Conservation (phyloP, 2,797 vertebrate species). For the Megalops cyprinoides region DNA sequence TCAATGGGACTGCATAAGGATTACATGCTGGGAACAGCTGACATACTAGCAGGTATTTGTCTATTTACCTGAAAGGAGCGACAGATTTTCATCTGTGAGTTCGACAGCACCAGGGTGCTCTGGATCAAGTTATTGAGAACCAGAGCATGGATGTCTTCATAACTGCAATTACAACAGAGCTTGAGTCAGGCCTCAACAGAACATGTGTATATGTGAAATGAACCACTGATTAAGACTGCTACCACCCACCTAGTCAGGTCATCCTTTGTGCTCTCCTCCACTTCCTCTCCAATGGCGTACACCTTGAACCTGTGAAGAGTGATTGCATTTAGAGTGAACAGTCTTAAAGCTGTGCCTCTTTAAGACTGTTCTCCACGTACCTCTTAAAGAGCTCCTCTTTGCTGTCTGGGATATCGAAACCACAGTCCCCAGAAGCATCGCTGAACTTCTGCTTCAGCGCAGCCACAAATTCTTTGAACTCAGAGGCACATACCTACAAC, state of each 20-base stretch:
- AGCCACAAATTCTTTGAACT: slow-evolving; percentile 84
- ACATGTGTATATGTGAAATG: too few relatives aligned
- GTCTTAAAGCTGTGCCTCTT: background rate
- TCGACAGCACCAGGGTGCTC: slow-evolving; percentile 91
- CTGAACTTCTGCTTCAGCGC: slow-evolving; percentile 90
- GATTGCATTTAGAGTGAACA: background rate
- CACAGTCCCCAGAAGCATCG: slow-evolving; percentile 64
- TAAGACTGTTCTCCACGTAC: slow-evolving; percentile 60
- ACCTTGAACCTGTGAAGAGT: slow-evolving; percentile 81
- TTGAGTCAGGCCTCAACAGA: background rate
- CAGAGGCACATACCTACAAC: slow-evolving; percentile 81
- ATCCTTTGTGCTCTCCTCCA: slow-evolving; percentile 67
- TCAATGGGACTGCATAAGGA: background rate
- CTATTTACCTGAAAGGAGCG: slow-evolving; percentile 87
- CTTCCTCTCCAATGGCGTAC: slow-evolving; percentile 77
- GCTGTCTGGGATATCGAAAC: slow-evolving; percentile 81
- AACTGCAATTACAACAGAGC: slow-evolving; percentile 64
- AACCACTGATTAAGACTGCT: too few relatives aligned
- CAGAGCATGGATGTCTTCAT: slow-evolving; percentile 85
- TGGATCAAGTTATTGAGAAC: slow-evolving; percentile 94
- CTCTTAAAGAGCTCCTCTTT: slow-evolving; percentile 83
- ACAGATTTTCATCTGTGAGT: slow-evolving; percentile 88
- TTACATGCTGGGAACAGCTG: background rate
- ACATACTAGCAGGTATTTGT: background rate
- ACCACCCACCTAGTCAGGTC: slow-evolving; percentile 71